These are phyloP conservation scores for Mercenaria mercenaria DNA, from an alignment of 1,140 invertebrate genomes.

Conservation along the genomic window DNA sequence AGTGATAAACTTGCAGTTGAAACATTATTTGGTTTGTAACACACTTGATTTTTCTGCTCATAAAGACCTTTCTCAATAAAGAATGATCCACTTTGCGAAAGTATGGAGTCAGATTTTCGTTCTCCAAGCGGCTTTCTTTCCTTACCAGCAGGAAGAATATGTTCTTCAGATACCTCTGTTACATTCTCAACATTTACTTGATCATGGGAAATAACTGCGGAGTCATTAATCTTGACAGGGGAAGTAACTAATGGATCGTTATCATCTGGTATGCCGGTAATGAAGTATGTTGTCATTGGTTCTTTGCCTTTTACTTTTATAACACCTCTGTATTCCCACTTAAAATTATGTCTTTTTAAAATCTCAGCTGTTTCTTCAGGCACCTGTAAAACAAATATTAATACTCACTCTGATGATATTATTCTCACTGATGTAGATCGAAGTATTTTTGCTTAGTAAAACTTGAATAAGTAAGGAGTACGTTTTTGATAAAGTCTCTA, in stretches of 20 bases:
- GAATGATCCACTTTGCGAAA: not conserved
- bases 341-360: constrained; percentile 72
- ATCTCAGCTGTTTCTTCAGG: constrained; percentile 78
- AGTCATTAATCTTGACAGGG: not conserved
- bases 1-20: not conserved
- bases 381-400: constrained; percentile 71
- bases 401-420: too few species aligned
- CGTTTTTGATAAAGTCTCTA: too few species aligned
- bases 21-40: not conserved
- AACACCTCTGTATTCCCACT: constrained; percentile 76
- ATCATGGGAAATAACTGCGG: not conserved
- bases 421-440: too few species aligned
- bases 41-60: constrained; percentile 21
- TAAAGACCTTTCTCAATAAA: constrained; percentile 38
- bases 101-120: not conserved
- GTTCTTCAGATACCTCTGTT: not conserved
- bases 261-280: constrained; percentile 40
- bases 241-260: not conserved
- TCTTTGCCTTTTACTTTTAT: constrained; percentile 82
- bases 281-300: constrained; percentile 83
- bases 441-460: too few species aligned
- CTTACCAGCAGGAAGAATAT: not conserved
- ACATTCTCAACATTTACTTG: not conserved
- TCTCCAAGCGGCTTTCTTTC: not conserved
- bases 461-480: too few species aligned